A percentile compares a stretch with the other conserved stretches of the same genome.
These are phyloP conservation scores for Leucophenga varia DNA, from an alignment of 1,140 invertebrate genomes.

Conservation along the genomic window DNA sequence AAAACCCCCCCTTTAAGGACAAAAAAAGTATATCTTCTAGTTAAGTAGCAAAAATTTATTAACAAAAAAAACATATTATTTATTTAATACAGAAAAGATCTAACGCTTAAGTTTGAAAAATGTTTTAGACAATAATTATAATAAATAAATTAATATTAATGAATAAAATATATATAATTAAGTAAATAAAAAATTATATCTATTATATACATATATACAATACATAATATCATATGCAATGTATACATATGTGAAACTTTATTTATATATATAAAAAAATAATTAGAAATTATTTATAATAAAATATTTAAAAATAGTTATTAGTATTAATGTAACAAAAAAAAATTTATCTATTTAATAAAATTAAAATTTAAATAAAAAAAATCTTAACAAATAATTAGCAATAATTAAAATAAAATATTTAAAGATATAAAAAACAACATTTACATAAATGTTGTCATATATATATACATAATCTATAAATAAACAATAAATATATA, in stretches of 20 bases:
- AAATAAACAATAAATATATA: too few relatives aligned
- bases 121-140: conserved; percentile 37
- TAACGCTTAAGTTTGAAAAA: conserved; percentile 16
- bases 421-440: conserved; percentile 7
- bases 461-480: conserved; percentile 1
- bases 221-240: conserved; percentile 5
- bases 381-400: background rate
- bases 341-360: too few relatives aligned
- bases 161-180: conserved; percentile 10
- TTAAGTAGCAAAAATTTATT: too few relatives aligned
- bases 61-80: too few relatives aligned
- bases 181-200: conserved; percentile 2
- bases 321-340: too few relatives aligned
- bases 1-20: too few relatives aligned
- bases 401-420: conserved; percentile 7
- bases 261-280: conserved; percentile 5
- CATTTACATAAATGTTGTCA: background rate
- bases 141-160: conserved; percentile 50
- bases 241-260: conserved; percentile 29
- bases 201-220: conserved; percentile 11
- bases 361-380: too few relatives aligned
- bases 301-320: too few relatives aligned
- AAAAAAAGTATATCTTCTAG: too few relatives aligned
- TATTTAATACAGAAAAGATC: too few relatives aligned
- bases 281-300: conserved; percentile 5